Evolutionary conservation across 1,140 invertebrate genomes (phyloP), one percentile per base, ranked within the genome.

Genomic region (Aphis gossypii): DNA sequence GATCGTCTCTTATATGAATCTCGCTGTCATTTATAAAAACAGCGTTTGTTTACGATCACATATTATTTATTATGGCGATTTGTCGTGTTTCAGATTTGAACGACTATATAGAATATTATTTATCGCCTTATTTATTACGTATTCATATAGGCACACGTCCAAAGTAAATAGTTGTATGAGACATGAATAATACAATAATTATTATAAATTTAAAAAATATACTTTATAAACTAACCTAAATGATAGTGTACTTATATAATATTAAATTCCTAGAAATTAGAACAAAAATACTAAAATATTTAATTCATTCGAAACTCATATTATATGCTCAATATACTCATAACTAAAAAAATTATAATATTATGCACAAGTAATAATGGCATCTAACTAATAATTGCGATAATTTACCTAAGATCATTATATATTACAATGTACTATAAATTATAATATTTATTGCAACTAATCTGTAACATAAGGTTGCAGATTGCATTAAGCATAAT

Each of bases 11-110:
- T n/a, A 76, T 18, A 11, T 46, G 38, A 89, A 89, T 56, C 48
- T 89, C 11, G 8, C n/a, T 38, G 54, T 89, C 87, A 89, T 89
- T 89, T 89, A 89, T 56, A 38, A 89, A 89, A 89, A 54, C 35
- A 56, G 20, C 20, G 48, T 89, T 54, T 89, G n/a, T 56, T 38
- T 56, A 56, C 87, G 2, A 14, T 89, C 48, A 56, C 87, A 48
- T 46, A 48, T 46, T 86, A 48, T 46, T 86, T 48, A 48, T 87
- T 56, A 30, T 35, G 35, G n/a, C 54, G 51, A 89, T 89, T 89
- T 89, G 48, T 89, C 87, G 54, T 25, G 8, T 35, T 54, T 88
- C 87, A 23, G 2, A 88, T 87, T 87, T 35, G 86, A 30, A 48
- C 38, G 60, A 76, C 60, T 18, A 18, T 60, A 60, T 60, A 30